A percentile compares a stretch with the other conserved stretches of the same genome.
Conservation (phyloP, 1,140 invertebrate genomes). For the Monochamus saltuarius region DNA sequence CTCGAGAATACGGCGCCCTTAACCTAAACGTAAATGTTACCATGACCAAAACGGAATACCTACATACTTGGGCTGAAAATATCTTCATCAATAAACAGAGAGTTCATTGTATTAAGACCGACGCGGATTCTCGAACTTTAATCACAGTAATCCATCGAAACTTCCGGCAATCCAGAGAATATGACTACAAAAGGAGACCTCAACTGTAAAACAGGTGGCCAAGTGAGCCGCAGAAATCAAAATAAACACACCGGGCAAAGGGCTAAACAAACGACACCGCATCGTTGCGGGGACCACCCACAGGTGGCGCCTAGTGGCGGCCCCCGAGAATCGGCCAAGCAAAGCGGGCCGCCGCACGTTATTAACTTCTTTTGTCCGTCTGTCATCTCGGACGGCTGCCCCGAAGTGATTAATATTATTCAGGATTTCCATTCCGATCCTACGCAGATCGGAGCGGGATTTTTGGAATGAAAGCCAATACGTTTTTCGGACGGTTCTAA, state of each 20-base stretch:
- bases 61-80: no score
- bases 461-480: constrained; percentile 14
- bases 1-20: no score
- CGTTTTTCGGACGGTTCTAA: constrained; percentile 19
- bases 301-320: constrained; percentile 24
- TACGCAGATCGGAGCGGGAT: constrained; percentile 18
- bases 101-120: no score
- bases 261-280: constrained; percentile 15
- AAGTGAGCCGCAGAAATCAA: neutral
- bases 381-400: constrained; percentile 22
- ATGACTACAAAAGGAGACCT: no score
- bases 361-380: constrained; percentile 26
- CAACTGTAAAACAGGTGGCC: no score
- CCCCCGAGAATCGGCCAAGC: constrained; percentile 20
- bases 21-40: no score
- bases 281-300: constrained; percentile 16
- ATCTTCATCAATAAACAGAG: no score
- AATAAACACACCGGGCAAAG: constrained; percentile 3
- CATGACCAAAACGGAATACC: no score
- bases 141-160: no score
- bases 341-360: constrained; percentile 19
- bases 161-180: no score
- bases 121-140: no score
- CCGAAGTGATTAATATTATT: constrained; percentile 22
- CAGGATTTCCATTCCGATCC: neutral